A percentile compares a stretch with the other conserved stretches of the same genome.
These are phyloP conservation scores for Anodontia alba DNA, from an alignment of 2,888 invertebrate species.

Conservation along the genomic window DNA sequence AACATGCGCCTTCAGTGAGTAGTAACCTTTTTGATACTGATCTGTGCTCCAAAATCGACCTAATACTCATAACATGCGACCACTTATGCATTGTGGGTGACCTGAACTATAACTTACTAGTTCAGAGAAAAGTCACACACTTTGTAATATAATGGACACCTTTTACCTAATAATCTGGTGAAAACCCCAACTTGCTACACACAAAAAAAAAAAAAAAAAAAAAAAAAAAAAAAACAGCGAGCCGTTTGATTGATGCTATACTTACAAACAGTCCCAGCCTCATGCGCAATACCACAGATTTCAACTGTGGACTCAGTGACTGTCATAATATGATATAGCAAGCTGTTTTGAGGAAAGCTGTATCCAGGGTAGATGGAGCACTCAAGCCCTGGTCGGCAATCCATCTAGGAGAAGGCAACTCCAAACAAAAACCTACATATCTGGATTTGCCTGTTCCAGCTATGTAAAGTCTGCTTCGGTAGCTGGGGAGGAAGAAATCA, in stretches of 20 bases:
- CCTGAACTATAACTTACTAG: neutral
- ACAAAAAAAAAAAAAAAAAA: no score
- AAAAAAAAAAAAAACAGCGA: constrained; percentile 9
- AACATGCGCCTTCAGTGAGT: constrained; percentile 1
- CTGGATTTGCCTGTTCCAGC: no score
- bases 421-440: no score
- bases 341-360: neutral
- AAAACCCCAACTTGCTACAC: neutral
- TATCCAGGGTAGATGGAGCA: no score
- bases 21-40: neutral
- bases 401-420: no score
- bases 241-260: neutral
- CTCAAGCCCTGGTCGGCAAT: no score
- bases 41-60: neutral
- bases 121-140: constrained; percentile 8
- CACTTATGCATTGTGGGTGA: constrained; percentile 4
- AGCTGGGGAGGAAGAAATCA: no score
- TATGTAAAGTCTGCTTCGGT: no score
- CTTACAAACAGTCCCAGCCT: neutral
- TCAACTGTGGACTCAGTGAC: no score
- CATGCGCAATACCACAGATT: neutral
- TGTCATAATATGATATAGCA: constrained; percentile 4
- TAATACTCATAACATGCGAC: neutral
- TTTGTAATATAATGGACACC: neutral
- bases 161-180: neutral